Percentiles rank a stretch among this genome's conserved stretches.
Conservation (phyloP, 2,888 invertebrate species). For the Drosophila quasianomalipes region DNA sequence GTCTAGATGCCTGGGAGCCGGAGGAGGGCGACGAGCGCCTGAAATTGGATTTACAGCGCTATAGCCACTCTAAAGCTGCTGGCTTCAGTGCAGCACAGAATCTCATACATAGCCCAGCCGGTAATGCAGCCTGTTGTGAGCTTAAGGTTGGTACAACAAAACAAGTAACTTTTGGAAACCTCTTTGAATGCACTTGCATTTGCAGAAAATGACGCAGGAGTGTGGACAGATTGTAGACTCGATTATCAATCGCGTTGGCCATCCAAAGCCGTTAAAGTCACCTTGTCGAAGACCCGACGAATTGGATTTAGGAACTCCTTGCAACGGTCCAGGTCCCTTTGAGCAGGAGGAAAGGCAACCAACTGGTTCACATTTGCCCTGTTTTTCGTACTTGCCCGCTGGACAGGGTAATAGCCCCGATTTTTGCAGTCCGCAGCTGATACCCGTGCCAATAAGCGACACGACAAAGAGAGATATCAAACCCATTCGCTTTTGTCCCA, state of each 20-base stretch:
- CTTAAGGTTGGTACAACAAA: conserved; percentile 47
- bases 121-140: conserved; percentile 64
- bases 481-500: conserved; percentile 75
- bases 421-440: conserved; percentile 34
- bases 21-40: conserved; percentile 61
- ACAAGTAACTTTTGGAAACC: neutral
- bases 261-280: conserved; percentile 25
- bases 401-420: conserved; percentile 24
- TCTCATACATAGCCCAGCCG: conserved; percentile 41
- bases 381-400: conserved; percentile 43
- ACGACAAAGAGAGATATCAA: conserved; percentile 46
- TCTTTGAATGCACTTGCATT: neutral
- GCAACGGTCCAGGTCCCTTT: neutral
- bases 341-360: conserved; percentile 4
- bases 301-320: neutral
- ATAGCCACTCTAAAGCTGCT: conserved; percentile 61
- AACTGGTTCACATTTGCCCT: conserved; percentile 10
- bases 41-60: conserved; percentile 76
- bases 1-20: conserved; percentile 29
- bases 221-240: conserved; percentile 47
- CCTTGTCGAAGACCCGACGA: conserved; percentile 39
- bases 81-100: conserved; percentile 47
- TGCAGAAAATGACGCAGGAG: conserved; percentile 61
- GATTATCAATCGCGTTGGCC: conserved; percentile 26
- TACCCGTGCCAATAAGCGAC: conserved; percentile 35